Evolutionary conservation across 37 sponge, comb jelly and placozoan genomes (phyloP), one percentile per base, ranked within the genome.

Genomic region (Trichoplax adhaerens): DNA sequence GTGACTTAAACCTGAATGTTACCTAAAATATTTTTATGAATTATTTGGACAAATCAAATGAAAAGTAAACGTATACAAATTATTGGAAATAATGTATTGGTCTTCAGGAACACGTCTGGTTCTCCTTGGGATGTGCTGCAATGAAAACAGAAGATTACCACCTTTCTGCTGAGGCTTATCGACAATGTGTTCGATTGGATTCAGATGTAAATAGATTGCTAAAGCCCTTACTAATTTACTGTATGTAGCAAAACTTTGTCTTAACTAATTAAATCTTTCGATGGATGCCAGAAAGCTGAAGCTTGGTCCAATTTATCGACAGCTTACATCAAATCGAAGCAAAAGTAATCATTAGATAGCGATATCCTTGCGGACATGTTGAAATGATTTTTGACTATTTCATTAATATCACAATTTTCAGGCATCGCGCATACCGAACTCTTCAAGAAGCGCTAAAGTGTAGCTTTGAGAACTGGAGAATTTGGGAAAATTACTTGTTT

Each of bases 401-500:
- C 29, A 29, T 29, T 29, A 29, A 29, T 29, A 29, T 29, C 29
- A 29, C 29, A 29, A 29, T 29, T 29, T 29, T 29, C 29, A 29
- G 29, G 29, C 29, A 29, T 29, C 29, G 29, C 29, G 29, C 29
- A 1, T 80, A 72, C 46, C 62, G 60, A 54, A 68, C 80, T 5
- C 82, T 70, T 64, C 67, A 84, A 63, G 91, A 94, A 66, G 87
- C 95, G 4, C 57, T 86, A 0, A 78, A 79, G 59, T 74, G 80
- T n/a, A 71, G 77, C 73, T 94, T 77, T 75, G 85, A 89, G 62
- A 86, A 81, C 74, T 86, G 87, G 85, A 89, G 78, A 66, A 81
- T 94, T 1, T 94, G 95, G 95, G 95, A 94, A 64, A 94, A 94
- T 75, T 86, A 74, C 62, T 77, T 93, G 3, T n/a, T 89, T 77